These are phyloP conservation scores for Drosophila acutilabella DNA, from an alignment of 2,888 invertebrate species.

Conservation along the genomic window DNA sequence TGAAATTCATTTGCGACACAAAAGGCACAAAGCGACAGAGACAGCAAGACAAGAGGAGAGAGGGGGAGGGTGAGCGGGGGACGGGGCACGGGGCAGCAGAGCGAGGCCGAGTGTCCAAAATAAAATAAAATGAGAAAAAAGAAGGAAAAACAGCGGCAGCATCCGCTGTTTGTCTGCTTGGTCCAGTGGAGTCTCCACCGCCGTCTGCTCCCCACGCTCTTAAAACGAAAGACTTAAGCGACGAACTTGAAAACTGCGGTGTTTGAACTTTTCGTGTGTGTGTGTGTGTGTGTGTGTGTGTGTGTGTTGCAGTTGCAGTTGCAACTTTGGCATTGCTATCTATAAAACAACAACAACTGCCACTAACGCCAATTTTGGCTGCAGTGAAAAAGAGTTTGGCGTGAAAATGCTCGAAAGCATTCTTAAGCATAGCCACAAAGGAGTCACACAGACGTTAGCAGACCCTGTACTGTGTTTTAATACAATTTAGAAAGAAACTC, in stretches of 20 bases:
- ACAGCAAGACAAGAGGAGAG: constrained; percentile 2
- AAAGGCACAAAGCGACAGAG: constrained; percentile 37
- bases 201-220: not conserved
- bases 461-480: not conserved
- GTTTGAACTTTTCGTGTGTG: constrained; percentile 48
- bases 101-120: constrained; percentile 13
- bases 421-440: constrained; percentile 15
- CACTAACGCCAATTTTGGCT: constrained; percentile 52
- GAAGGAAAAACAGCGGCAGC: constrained; percentile 19
- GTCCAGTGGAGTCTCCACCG: not conserved
- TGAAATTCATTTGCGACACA: constrained; percentile 75
- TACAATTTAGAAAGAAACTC: too few species aligned
- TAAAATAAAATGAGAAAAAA: constrained; percentile 3
- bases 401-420: constrained; percentile 67
- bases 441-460: not conserved
- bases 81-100: too few species aligned
- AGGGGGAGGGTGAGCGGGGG: constrained; percentile 2
- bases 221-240: constrained; percentile 70
- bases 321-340: constrained; percentile 51
- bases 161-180: constrained; percentile 12
- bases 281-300: constrained; percentile 13
- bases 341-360: constrained; percentile 46
- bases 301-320: constrained; percentile 17
- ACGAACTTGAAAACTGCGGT: constrained; percentile 64
- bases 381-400: constrained; percentile 57